Conservation (phyloP, 2,113 vertebrate genomes). For the Macquaria australasica region DNA sequence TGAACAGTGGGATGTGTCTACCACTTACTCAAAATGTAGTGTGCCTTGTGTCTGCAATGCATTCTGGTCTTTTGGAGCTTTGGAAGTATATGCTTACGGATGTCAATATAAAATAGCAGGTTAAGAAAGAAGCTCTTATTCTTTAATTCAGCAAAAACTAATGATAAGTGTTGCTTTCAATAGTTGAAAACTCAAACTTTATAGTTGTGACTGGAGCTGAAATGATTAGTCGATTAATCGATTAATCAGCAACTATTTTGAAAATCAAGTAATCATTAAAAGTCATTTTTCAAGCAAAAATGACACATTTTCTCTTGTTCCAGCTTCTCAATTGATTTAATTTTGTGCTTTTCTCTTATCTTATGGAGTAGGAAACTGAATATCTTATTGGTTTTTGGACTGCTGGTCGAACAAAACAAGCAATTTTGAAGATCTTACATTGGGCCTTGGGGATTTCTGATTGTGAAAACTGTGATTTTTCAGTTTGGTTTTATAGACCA, state of each 20-base stretch:
- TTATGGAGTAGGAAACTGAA: background rate
- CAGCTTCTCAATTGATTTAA: background rate
- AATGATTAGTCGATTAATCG: background rate
- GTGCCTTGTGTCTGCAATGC: background rate
- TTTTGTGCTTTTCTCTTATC: background rate
- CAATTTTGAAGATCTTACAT: background rate
- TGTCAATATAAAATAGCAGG: background rate
- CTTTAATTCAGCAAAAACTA: background rate
- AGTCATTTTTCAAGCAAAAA: background rate
- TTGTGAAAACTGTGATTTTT: too few relatives aligned
- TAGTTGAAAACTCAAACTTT: background rate
- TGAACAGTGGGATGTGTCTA: background rate
- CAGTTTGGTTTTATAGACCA: too few relatives aligned
- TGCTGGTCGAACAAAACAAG: background rate
- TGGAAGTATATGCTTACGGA: background rate
- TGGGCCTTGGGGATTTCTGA: too few relatives aligned
- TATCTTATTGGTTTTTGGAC: background rate
- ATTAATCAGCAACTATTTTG: background rate
- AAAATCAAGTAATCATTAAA: background rate
- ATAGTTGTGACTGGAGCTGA: background rate
- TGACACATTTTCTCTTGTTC: too few relatives aligned
- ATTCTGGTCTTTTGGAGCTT: background rate
- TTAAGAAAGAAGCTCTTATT: background rate
- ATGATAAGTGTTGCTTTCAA: background rate
- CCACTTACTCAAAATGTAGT: background rate